Base-by-base conservation (phyloP, 1,140 invertebrate genomes). In the Brachystomella parvula region DNA sequence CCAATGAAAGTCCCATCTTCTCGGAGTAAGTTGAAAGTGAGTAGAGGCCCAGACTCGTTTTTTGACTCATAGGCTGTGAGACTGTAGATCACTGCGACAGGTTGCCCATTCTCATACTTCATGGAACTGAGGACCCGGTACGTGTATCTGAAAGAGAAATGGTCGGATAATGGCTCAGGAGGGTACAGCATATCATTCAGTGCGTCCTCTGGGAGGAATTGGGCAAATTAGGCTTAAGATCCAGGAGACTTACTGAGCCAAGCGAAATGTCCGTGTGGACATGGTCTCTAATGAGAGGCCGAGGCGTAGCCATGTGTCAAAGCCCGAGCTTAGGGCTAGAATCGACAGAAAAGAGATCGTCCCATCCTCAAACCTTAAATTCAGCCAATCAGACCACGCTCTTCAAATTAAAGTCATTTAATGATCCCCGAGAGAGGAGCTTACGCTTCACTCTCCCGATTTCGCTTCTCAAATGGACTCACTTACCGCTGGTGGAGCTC, bases 301-400 rank as follows among this genome's bases (percentile, higher is more conserved):
- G n/a, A 87, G 67, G 65, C 77, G 77, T 64, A 83, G 71, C 65
- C 92, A 67, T 67, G 82, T 79, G 64, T 90, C 85, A 74, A 96
- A 89, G 39, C 93, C 92, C 79, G 91, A 84, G 68, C 85, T 83
- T 2, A 98, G 75, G 1, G 89, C 81, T 17, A 89, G 78, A 71
- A 98, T 92, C 19, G 90, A 87, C 24, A 96, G 78, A 79, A 92
- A 98, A 44, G 92, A 82, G 39, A 93, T 64, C 0, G 95, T 96
- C 15, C 95, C 95, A 83, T 96, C 93, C 82, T 98, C 94, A 81
- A 94, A 94, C 74, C 92, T 94, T 76, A 1, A 80, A 76, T 49
- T 68, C 28, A 71, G 39, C 49, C 44, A 61, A 78, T 75, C 79
- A 69, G 68, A 69, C 44, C 69, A 63, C 15, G 19, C 9, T 28